These are phyloP conservation scores for Scolanthus callimorphus DNA, from an alignment of 92 coral and sea anemone genomes.

Conservation along the genomic window DNA sequence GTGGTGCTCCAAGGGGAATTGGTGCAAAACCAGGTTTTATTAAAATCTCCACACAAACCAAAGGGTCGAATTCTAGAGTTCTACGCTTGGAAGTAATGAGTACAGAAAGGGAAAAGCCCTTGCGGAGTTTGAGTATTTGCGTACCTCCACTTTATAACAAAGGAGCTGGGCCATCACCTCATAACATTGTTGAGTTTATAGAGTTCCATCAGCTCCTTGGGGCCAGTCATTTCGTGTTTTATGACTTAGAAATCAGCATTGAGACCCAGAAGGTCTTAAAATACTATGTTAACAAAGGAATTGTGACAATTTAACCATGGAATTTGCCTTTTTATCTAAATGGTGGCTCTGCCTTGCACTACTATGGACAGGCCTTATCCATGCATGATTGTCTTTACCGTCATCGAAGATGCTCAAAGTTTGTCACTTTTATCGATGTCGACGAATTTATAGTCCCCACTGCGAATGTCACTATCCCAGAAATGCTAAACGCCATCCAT, in stretches of 20 bases:
- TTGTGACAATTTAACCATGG: conserved; percentile 45
- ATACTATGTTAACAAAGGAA: conserved; percentile 25
- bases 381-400: conserved; percentile 57
- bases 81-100: conserved; percentile 4
- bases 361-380: conserved; percentile 42
- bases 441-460: conserved; percentile 61
- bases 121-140: conserved; percentile 31
- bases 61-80: conserved; percentile 1
- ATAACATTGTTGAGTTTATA: conserved; percentile 43
- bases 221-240: conserved; percentile 46
- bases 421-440: conserved; percentile 53
- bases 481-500: conserved; percentile 12
- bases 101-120: background rate
- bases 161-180: conserved; percentile 4
- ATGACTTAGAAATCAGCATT: conserved; percentile 14
- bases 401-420: conserved; percentile 24
- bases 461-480: conserved; percentile 16
- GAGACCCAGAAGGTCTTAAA: conserved; percentile 11
- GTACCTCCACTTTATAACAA: conserved; percentile 45
- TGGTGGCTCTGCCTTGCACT: conserved; percentile 26
- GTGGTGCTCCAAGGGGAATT: conserved; percentile 33
- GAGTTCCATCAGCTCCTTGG: conserved; percentile 49
- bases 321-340: conserved; percentile 32
- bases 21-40: conserved; percentile 31
- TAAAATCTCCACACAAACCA: conserved; percentile 9